Conservation (phyloP, 2,113 vertebrate species). For the Psittacula cyanocephala region DNA sequence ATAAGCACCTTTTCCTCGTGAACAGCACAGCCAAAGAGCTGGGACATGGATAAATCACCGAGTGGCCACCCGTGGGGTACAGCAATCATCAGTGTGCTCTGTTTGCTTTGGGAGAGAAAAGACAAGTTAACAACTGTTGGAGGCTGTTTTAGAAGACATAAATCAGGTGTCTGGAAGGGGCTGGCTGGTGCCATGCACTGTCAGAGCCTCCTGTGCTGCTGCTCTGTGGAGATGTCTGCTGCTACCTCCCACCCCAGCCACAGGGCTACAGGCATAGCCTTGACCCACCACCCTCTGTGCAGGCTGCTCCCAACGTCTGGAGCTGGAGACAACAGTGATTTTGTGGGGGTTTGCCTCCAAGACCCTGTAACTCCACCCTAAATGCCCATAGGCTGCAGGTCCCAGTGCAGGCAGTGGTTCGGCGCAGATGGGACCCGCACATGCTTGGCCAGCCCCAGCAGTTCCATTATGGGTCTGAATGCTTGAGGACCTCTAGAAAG, state of each 20-base stretch:
- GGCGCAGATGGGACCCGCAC: neutral
- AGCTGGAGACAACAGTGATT: neutral
- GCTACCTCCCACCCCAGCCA: neutral
- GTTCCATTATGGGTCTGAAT: accelerated
- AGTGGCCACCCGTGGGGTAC: neutral
- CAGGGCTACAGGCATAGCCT: neutral
- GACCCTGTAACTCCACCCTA: too few relatives aligned
- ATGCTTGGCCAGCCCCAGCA: neutral
- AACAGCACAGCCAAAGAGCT: neutral
- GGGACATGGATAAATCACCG: neutral
- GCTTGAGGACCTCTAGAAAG: neutral
- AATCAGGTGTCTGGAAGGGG: neutral
- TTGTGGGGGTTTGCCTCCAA: neutral
- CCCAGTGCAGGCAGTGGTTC: accelerated
- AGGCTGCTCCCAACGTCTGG: neutral
- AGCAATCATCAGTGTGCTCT: neutral
- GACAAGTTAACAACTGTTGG: neutral
- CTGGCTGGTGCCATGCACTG: neutral
- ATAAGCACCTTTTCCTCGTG: neutral
- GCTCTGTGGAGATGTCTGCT: neutral
- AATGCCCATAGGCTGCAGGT: neutral
- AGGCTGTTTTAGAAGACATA: neutral
- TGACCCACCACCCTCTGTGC: accelerated
- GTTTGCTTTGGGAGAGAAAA: neutral
- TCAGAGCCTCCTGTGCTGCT: neutral